Conservation (phyloP, 2,888 invertebrate genomes). For the Drosophila suboccidentalis region DNA sequence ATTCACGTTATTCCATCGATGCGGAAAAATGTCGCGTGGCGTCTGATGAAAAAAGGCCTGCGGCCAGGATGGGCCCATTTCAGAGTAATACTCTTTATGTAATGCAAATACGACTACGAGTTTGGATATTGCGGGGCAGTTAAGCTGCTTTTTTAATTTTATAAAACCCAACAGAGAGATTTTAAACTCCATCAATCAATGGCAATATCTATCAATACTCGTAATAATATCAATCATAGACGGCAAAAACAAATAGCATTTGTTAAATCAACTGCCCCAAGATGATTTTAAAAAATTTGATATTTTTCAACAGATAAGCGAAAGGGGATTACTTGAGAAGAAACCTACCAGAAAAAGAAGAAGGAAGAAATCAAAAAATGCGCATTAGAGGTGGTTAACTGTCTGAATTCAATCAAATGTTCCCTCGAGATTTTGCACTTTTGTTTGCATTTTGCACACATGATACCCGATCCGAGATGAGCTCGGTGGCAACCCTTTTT, state of each 20-base stretch:
- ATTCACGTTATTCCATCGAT: slow-evolving; percentile 41
- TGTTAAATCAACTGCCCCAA: slow-evolving; percentile 71
- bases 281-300: slow-evolving; percentile 75
- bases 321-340: slow-evolving; percentile 50
- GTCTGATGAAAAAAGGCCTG: slow-evolving; percentile 66
- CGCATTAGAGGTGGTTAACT: slow-evolving; percentile 73
- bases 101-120: slow-evolving; percentile 59
- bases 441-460: slow-evolving; percentile 72
- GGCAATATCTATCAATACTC: slow-evolving; percentile 61
- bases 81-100: slow-evolving; percentile 59
- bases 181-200: slow-evolving; percentile 60
- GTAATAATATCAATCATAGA: slow-evolving; percentile 76
- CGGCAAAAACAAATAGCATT: slow-evolving; percentile 76
- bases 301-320: slow-evolving; percentile 76
- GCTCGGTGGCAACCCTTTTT: slow-evolving; percentile 68
- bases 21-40: slow-evolving; percentile 81
- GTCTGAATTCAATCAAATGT: slow-evolving; percentile 81
- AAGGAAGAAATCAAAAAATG: slow-evolving; percentile 57
- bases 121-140: slow-evolving; percentile 21
- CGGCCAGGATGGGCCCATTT: slow-evolving; percentile 43
- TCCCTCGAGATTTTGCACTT: slow-evolving; percentile 75
- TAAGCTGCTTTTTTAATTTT: slow-evolving; percentile 80
- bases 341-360: slow-evolving; percentile 24
- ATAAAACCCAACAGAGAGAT: slow-evolving; percentile 59
- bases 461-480: slow-evolving; percentile 56